phyloP scores from a whole-genome alignment of 2,888 invertebrate species.

The Sinelater perroti region DNA sequence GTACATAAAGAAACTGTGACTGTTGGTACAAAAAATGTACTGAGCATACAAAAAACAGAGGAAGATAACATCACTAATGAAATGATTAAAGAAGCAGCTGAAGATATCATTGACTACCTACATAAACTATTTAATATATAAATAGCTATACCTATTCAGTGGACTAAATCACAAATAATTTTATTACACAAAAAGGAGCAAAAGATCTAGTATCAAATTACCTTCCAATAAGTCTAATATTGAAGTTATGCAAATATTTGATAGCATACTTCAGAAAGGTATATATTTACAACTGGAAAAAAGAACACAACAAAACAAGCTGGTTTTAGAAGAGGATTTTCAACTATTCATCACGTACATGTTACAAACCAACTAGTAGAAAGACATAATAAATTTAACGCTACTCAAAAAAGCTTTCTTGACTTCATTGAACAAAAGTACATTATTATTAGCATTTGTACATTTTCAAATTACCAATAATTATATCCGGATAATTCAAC shows the following conservation, averaged over 20 bases:
- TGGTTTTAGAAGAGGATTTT: too few species aligned
- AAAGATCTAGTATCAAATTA: slow-evolving; percentile 1
- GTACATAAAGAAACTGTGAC: neutral
- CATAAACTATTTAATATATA: neutral
- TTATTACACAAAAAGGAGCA: neutral
- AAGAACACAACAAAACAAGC: too few species aligned
- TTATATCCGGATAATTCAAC: too few species aligned
- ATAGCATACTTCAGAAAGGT: neutral
- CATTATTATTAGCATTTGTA: too few species aligned
- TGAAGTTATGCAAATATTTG: slow-evolving; percentile 1
- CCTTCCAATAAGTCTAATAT: slow-evolving; percentile 1
- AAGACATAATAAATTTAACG: too few species aligned
- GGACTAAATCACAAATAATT: neutral
- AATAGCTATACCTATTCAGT: neutral
- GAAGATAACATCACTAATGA: slow-evolving; percentile 9
- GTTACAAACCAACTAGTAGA: too few species aligned
- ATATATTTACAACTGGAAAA: slow-evolving; percentile 6
- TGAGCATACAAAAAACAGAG: neutral
- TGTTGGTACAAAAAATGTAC: neutral
- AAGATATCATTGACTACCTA: neutral
- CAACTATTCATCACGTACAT: too few species aligned
- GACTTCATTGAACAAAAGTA: too few species aligned
- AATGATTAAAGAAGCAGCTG: neutral
- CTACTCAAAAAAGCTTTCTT: too few species aligned
- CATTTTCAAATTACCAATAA: too few species aligned